These are phyloP conservation scores for Phalacrocorax carbo DNA, from an alignment of 2,113 vertebrate species.

Conservation along the genomic window DNA sequence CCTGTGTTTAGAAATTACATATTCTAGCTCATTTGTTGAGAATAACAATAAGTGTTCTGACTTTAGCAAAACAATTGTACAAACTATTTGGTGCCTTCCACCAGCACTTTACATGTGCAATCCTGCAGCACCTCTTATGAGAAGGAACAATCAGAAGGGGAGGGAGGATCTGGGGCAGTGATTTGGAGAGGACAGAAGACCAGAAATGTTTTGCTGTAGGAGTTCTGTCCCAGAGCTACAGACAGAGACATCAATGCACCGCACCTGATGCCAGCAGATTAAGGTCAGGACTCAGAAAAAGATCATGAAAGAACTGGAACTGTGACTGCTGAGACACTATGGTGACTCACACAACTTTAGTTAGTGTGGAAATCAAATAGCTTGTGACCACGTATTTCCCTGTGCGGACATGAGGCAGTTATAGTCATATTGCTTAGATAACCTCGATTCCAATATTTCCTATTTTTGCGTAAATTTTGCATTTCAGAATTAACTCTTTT, in stretches of 20 bases:
- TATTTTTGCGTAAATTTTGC: neutral
- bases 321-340: neutral
- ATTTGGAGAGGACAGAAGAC: neutral
- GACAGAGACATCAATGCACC: neutral
- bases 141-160: fast-evolving
- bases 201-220: neutral
- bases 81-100: neutral
- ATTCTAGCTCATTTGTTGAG: neutral
- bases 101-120: fast-evolving
- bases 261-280: neutral
- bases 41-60: neutral
- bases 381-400: fast-evolving
- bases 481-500: neutral
- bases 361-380: neutral
- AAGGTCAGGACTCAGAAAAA: neutral
- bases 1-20: neutral
- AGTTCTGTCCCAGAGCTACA: neutral
- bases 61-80: neutral
- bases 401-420: neutral
- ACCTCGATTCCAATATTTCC: fast-evolving
- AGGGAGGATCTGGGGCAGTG: neutral
- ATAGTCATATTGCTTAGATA: fast-evolving
- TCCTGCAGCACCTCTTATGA: neutral
- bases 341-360: neutral
- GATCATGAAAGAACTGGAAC: neutral